phyloP scores from a whole-genome alignment of 2,888 invertebrate species.

The Punctoribates punctum region DNA sequence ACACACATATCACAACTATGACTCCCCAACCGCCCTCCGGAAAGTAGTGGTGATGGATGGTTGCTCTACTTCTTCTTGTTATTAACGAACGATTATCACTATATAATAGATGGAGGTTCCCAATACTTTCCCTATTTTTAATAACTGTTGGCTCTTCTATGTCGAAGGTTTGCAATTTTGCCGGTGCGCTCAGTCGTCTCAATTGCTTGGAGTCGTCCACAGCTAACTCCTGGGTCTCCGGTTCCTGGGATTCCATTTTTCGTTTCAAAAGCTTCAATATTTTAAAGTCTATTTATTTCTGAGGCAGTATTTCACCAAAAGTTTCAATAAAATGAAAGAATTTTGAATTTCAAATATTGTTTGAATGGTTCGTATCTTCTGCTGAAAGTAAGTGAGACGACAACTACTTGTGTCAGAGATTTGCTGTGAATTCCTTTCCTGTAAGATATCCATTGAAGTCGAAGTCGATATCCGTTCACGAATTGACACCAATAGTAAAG shows the following conservation, averaged over 20 bases:
- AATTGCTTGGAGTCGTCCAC: neutral
- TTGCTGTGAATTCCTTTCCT: neutral
- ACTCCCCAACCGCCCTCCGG: slow-evolving; percentile 63
- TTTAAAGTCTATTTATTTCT: neutral
- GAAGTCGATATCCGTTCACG: neutral
- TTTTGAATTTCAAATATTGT: no score
- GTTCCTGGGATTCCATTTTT: no score
- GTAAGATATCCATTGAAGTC: neutral
- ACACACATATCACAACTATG: slow-evolving; percentile 53
- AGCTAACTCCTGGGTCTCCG: neutral
- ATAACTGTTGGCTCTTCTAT: neutral
- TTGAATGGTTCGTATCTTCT: neutral
- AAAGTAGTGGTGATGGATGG: slow-evolving; percentile 71
- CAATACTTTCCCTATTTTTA: neutral
- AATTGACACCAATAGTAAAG: neutral
- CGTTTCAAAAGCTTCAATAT: no score
- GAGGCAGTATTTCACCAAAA: no score
- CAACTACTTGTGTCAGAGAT: slow-evolving; percentile 16
- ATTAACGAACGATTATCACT: slow-evolving; percentile 32
- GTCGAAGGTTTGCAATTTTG: slow-evolving; percentile 22
- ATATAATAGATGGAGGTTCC: slow-evolving; percentile 7
- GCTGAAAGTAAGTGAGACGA: neutral
- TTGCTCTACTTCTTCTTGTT: slow-evolving; percentile 46
- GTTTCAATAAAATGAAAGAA: no score
- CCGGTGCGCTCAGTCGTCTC: slow-evolving; percentile 27